Evolutionary conservation across 1,140 invertebrate species (phyloP), one percentile per base, ranked within the genome.

Genomic region (Gonioctena quinquepunctata): DNA sequence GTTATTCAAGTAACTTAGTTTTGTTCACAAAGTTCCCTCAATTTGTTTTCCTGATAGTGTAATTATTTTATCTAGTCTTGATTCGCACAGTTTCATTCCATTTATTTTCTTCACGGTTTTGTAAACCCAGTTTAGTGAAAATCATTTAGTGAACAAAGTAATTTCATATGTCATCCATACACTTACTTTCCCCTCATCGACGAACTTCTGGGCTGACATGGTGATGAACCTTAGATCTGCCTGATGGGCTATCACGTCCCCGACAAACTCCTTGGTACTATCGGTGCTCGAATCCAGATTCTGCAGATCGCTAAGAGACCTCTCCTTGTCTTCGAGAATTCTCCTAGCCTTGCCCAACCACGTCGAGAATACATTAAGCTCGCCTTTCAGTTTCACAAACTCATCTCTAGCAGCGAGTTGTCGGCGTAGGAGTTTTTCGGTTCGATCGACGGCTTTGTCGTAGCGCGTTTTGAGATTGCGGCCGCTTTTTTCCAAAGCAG

Each of bases 191-290:
- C 94, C 94, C 82, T 97, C 94, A 77, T 97, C 95, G 33, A 96
- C 89, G 83, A 97, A 98, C 83, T 97, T 97, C 84, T 97, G 95
- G 0, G 94, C 94, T 0, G 94, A 91, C 92, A 98, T 96, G 1
- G 94, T 96, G 66, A 97, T 95, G 81, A 97, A 98, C 22, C 96
- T 87, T 1, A 97, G 84, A 84, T 98, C 96, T 1, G 95, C 96
- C 83, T 97, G 95, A 79, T 97, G 96, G 1, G 94, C 92, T 75
- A 97, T 96, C 0, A 98, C 94, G 83, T 98, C 96, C 65, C 91
- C 93, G n/a, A 95, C 91, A 83, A 98, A 96, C 71, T 95, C 93
- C 28, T 93, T 88, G 2, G 92, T 91, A 8, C 89, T 89, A 67
- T 95, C 92, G 0, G 89, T 88, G 75, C 92, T 91, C 49, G 87